phyloP scores from a whole-genome alignment of 1,140 invertebrate species.

The Drosophila ananassae region DNA sequence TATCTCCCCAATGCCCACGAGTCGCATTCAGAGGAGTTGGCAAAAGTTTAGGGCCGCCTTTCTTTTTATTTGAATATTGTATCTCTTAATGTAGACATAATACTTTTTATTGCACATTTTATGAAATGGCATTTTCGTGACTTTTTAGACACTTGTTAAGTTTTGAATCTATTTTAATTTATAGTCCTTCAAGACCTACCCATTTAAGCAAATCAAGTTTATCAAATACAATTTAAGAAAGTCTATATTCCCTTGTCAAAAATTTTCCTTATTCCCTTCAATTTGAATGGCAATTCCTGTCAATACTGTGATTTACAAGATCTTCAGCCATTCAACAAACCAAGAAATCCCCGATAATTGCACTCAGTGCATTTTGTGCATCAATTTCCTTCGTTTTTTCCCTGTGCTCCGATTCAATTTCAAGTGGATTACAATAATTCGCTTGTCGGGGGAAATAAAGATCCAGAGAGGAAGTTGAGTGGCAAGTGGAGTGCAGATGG shows the following conservation, averaged over 20 bases:
- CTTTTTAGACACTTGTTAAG: slow-evolving; percentile 20
- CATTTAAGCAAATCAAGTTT: neutral
- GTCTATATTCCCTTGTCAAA: neutral
- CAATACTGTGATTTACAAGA: slow-evolving; percentile 17
- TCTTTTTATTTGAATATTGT: slow-evolving; percentile 67
- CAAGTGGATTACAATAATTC: slow-evolving; percentile 78
- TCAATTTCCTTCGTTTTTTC: slow-evolving; percentile 13
- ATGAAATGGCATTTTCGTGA: slow-evolving; percentile 34
- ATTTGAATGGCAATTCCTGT: neutral
- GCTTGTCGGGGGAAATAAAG: slow-evolving; percentile 24
- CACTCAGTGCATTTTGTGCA: slow-evolving; percentile 36
- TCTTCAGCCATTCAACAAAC: slow-evolving; percentile 15
- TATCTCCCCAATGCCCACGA: slow-evolving; percentile 63
- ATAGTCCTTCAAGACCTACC: too few relatives aligned
- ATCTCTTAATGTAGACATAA: slow-evolving; percentile 65
- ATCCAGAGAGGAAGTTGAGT: slow-evolving; percentile 12
- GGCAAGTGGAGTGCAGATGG: neutral
- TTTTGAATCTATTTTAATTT: too few relatives aligned
- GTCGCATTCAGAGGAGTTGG: slow-evolving; percentile 60
- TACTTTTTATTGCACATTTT: slow-evolving; percentile 40
- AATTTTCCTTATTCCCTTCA: neutral
- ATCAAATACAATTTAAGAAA: neutral
- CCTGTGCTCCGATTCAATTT: slow-evolving; percentile 50
- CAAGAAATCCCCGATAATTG: slow-evolving; percentile 51
- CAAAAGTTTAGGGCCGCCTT: slow-evolving; percentile 55